Percentiles rank a stretch among this genome's conserved stretches.
Evolutionary conservation across 1,140 invertebrate genomes (phyloP).

Genomic region (Drosophila teissieri): DNA sequence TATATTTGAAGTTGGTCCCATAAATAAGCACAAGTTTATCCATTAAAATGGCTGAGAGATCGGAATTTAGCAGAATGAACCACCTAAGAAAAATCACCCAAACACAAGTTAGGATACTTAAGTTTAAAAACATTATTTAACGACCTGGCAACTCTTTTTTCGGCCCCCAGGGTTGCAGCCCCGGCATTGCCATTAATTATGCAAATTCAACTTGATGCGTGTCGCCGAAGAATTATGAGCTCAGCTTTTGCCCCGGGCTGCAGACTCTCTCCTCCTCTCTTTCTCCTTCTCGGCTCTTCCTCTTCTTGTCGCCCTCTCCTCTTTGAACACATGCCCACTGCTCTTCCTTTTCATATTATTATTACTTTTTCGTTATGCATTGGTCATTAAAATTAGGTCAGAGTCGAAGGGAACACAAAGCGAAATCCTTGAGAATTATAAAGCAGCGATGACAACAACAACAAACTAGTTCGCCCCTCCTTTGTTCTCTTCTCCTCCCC

Average conservation of each 20-base stretch:
- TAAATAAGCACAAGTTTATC: background rate
- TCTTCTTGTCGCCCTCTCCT: background rate
- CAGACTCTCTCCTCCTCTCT: slow-evolving; percentile 12
- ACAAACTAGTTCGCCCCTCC: slow-evolving; percentile 64
- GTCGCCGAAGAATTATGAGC: slow-evolving; percentile 70
- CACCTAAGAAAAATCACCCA: too few relatives aligned
- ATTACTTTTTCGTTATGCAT: slow-evolving; percentile 29
- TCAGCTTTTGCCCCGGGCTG: slow-evolving; percentile 34
- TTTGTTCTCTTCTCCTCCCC: slow-evolving; percentile 41
- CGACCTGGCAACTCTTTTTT: slow-evolving; percentile 15
- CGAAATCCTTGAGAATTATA: slow-evolving; percentile 50
- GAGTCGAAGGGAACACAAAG: slow-evolving; percentile 42
- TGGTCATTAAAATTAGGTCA: slow-evolving; percentile 81
- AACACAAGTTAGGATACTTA: too few relatives aligned
- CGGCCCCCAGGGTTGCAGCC: slow-evolving; percentile 22
- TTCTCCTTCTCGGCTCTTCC: background rate
- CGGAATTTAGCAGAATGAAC: background rate
- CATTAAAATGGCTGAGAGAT: background rate
- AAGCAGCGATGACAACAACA: slow-evolving; percentile 24
- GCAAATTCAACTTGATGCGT: slow-evolving; percentile 78
- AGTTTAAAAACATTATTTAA: background rate
- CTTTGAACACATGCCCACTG: slow-evolving; percentile 11
- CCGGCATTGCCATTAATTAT: slow-evolving; percentile 71
- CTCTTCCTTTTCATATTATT: slow-evolving; percentile 31
- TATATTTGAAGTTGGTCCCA: background rate